Conservation (phyloP, 2,113 vertebrate genomes). For the Nansenia antarctica region DNA sequence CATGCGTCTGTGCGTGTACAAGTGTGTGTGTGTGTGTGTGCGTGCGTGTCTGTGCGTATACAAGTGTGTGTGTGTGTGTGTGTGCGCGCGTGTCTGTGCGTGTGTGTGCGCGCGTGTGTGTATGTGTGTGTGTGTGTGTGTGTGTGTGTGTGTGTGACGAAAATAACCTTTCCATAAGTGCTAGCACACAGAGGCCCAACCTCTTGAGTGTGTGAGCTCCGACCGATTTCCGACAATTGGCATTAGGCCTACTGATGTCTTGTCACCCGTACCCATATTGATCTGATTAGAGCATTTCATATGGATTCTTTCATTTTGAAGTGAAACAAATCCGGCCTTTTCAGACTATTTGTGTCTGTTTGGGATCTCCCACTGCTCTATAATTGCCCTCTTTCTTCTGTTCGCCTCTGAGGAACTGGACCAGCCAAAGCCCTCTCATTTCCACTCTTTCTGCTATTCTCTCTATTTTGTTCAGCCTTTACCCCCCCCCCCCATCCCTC, state of each 20-base stretch:
- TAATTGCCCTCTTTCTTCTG: constrained; percentile 43
- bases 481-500: constrained; percentile 14
- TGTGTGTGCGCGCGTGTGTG: constrained; percentile 21
- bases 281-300: constrained; percentile 1
- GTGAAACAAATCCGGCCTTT: constrained; percentile 8
- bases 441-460: constrained; percentile 17
- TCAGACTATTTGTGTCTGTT: constrained; percentile 19
- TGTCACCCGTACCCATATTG: not conserved
- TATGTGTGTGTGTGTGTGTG: constrained; percentile 32
- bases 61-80: constrained; percentile 28
- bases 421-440: constrained; percentile 27
- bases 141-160: not conserved
- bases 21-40: too few species aligned
- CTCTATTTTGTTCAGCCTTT: constrained; percentile 16
- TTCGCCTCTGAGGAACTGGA: constrained; percentile 14
- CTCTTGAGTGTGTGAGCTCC: constrained; percentile 12
- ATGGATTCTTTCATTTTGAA: not conserved
- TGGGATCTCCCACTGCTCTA: constrained; percentile 33
- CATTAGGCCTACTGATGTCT: not conserved
- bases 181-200: constrained; percentile 36
- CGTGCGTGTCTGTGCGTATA: too few species aligned
- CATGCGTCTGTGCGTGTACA: too few species aligned
- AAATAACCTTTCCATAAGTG: constrained; percentile 36
- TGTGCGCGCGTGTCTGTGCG: constrained; percentile 26
- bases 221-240: not conserved